phyloP scores from a whole-genome alignment of 2,888 invertebrate species.

The Lumbricus terrestris region DNA sequence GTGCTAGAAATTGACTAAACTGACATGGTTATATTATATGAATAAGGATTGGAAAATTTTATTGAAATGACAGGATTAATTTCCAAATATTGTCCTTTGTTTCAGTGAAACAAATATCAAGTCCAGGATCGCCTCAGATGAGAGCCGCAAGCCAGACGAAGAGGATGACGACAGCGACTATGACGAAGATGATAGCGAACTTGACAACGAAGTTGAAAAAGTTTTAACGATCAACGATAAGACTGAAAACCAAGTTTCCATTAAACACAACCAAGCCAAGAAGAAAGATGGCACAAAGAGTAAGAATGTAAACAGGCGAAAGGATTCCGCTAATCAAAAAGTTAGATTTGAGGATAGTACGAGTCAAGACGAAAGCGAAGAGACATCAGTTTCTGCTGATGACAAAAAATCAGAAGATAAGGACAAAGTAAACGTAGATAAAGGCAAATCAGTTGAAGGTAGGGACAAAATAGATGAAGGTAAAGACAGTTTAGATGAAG shows the following conservation, averaged over 20 bases:
- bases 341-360: neutral
- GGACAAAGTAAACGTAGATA: neutral
- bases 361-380: neutral
- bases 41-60: no score
- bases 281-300: neutral
- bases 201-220: neutral
- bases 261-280: neutral
- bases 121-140: neutral
- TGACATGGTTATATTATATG: no score
- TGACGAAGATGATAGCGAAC: neutral
- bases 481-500: neutral
- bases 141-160: neutral
- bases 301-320: neutral
- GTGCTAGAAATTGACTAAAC: no score
- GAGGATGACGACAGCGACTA: neutral
- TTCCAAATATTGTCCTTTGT: neutral
- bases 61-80: no score
- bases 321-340: neutral
- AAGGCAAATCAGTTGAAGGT: no score
- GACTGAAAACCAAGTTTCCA: neutral
- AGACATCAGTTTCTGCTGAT: neutral
- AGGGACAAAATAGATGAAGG: neutral
- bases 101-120: neutral
- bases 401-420: neutral
- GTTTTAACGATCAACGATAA: neutral